Base-by-base conservation (phyloP, 2,888 invertebrate genomes). In the Tachystola acroxantha region DNA sequence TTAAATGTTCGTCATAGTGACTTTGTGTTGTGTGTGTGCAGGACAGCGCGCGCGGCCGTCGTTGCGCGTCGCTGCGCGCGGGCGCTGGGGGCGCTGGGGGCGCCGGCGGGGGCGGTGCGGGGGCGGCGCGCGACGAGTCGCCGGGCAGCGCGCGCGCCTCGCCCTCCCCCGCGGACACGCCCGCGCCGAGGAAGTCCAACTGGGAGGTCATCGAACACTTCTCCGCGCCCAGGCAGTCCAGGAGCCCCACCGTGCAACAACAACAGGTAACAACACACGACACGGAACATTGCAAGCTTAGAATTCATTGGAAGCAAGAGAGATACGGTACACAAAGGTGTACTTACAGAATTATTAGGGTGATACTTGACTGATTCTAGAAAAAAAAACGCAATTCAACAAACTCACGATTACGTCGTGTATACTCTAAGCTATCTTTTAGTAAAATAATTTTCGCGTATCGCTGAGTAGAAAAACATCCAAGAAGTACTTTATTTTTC, bases 121-220 rank as follows among this genome's bases (percentile, higher is more conserved):
- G 71, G 82, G 61, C 10, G 73, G 79, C 7, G 73, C 75, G 63
- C 77, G 28, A 9, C 24, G 24, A 1, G n/a, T n/a, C 6, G 24
- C 24, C 9, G 24, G 2, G n/a, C 24, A 9, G n/a, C 24, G 66
- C 64, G 28, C 84, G 77, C 53, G 60, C 89, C 40, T 71, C 88
- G 36, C 68, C 90, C 45, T 80, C 90, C 11, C 89, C 91, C 29
- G 90, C 90, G 0, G 77, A 69, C 28, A 70, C 78, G 0, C 76
- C 79, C 11, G 90, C 90, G 1, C 89, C 91, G 2, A 91, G 91
- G 72, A 95, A 95, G 71, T 95, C 95, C 58, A 95, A 96, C 81
- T 96, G 95, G 95, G 95, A 95, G 72, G 95, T 96, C 52, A 95
- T 96, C 59, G 95, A 96, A 73, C 95, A 96, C 78, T 95, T 94